Base-by-base conservation (phyloP, 1,140 invertebrate species). In the Leptinotarsa defecta region DNA sequence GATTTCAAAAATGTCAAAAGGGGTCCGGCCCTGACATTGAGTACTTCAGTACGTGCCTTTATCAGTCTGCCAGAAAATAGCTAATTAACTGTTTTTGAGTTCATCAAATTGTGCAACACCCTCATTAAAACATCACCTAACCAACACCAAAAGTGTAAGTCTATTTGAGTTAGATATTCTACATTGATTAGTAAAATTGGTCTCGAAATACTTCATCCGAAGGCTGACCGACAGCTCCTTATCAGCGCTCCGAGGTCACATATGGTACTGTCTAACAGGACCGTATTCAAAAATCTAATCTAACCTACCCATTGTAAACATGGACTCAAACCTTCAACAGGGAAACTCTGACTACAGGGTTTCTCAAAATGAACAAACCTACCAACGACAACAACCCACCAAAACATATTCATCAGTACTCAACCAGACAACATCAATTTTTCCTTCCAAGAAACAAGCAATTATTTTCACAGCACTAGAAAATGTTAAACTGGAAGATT, bases 401-500 rank as follows among this genome's bases (percentile, higher is more conserved):
- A 52, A 52, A 52, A 52, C 49, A 15, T 52, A 52, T n/a, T 52
- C 49, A n/a, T 52, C 49, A 52, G 49, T 52, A n/a, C 49, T 52
- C 49, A 52, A 52, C 49, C 49, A 52, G 49, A 15, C 49, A 52
- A 52, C 49, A 52, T n/a, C 13, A 15, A 52, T 15, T 15, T 52
- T 52, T 15, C 49, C 49, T n/a, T 52, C 49, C 49, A 52, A 52
- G 17, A 52, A 52, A n/a, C 63, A 64, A 20, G 63, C 63, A 19
- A 64, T 64, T 64, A 13, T 64, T 64, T 64, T 22, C 20, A 24
- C 19, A 13, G 19, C 15, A n/a, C 15, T 64, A 64, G 24, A 24
- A 64, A 64, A 64, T 64, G 63, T 64, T n/a, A 64, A 64, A 19
- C 3, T 64, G 24, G 63, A 64, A 64, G 63, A 64, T n/a, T 64